These are phyloP conservation scores for Ceratina japonica DNA, from an alignment of 1,140 invertebrate species.

Conservation along the genomic window DNA sequence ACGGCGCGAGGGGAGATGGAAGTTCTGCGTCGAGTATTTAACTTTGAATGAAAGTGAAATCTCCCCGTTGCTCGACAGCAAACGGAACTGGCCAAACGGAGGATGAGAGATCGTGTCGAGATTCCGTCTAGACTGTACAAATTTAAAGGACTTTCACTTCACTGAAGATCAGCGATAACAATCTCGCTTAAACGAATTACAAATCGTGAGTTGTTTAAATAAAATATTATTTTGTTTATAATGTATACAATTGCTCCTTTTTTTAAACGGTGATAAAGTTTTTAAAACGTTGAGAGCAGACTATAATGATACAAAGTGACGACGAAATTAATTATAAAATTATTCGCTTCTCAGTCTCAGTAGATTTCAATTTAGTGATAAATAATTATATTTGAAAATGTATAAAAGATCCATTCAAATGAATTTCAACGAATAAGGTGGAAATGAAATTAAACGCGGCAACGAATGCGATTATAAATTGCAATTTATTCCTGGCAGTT, in stretches of 20 bases:
- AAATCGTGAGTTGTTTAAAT: too few species aligned
- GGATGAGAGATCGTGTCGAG: constrained; percentile 37
- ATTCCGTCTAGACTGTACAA: constrained; percentile 56
- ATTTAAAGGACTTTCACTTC: constrained; percentile 55
- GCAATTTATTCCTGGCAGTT: constrained; percentile 26
- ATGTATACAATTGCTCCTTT: too few species aligned
- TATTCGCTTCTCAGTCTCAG: too few species aligned
- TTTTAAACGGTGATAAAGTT: too few species aligned
- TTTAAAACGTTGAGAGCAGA: too few species aligned
- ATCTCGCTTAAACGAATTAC: background rate
- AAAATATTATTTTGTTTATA: too few species aligned
- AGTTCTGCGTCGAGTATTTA: constrained; percentile 71
- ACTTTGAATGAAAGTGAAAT: constrained; percentile 63
- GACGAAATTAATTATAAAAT: too few species aligned
- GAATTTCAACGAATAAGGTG: background rate
- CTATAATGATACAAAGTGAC: too few species aligned
- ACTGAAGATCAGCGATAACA: constrained; percentile 1
- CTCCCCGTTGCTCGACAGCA: constrained; percentile 9
- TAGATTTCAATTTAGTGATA: too few species aligned
- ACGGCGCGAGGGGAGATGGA: constrained; percentile 36
- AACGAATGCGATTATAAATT: background rate
- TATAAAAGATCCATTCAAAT: background rate
- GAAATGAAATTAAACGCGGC: constrained; percentile 17
- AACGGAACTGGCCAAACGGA: background rate
- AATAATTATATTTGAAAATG: too few species aligned